A percentile compares a stretch with the other conserved stretches of the same genome.
These are phyloP conservation scores for Pseudanteris insignis DNA, from an alignment of 2,888 invertebrate species.

Conservation along the genomic window DNA sequence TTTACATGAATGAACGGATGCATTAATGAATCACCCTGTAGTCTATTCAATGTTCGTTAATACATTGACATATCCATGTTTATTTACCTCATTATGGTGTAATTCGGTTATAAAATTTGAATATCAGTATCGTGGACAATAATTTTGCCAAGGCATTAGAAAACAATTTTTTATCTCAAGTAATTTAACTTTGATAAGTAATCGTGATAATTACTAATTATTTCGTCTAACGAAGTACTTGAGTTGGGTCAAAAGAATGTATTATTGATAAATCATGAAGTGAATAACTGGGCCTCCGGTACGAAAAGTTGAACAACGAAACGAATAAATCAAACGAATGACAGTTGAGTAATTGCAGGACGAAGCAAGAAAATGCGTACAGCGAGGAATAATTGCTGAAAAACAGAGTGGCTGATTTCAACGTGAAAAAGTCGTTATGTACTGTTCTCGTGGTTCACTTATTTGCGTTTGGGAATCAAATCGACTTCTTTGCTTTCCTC, in stretches of 20 bases:
- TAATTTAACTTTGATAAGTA: constrained; percentile 28
- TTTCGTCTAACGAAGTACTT: constrained; percentile 29
- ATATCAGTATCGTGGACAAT: constrained; percentile 37
- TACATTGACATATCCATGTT: too few species aligned
- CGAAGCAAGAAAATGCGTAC: background rate
- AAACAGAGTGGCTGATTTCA: too few species aligned
- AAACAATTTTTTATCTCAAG: constrained; percentile 30
- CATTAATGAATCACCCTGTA: too few species aligned
- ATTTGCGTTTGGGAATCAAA: constrained; percentile 14
- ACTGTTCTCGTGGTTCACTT: background rate
- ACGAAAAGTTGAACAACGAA: background rate
- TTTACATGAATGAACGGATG: too few species aligned
- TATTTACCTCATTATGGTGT: too few species aligned
- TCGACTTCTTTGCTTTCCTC: constrained; percentile 1
- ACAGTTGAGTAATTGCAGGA: too few species aligned
- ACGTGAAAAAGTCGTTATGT: constrained; percentile 6
- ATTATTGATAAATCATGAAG: constrained; percentile 35
- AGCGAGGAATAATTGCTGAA: background rate
- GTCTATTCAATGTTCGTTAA: too few species aligned
- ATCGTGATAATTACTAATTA: constrained; percentile 17
- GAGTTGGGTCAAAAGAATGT: constrained; percentile 9
- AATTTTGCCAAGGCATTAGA: constrained; percentile 33
- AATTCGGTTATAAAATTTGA: constrained; percentile 37
- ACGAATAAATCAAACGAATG: too few species aligned
- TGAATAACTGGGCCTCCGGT: constrained; percentile 11